Evolutionary conservation across 2,797 vertebrate genomes (phyloP).

Genomic region (Anguilla megastoma): DNA sequence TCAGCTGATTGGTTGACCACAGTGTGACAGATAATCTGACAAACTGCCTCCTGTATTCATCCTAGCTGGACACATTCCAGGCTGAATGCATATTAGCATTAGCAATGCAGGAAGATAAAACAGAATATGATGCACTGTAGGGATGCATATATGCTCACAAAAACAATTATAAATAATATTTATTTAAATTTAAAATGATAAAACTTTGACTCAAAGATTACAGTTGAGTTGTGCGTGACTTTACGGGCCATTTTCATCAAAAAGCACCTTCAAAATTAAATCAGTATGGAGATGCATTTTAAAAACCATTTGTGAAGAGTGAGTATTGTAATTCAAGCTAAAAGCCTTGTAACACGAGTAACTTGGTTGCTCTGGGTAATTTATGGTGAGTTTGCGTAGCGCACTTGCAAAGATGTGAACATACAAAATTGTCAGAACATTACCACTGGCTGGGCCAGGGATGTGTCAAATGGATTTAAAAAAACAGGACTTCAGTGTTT

Average conservation of each 20-base stretch:
- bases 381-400: neutral
- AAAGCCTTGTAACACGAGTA: neutral
- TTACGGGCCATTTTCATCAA: neutral
- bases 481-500: neutral
- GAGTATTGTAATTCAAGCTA: neutral
- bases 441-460: neutral
- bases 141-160: neutral
- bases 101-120: neutral
- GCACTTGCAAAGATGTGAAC: neutral
- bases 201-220: conserved; percentile 15
- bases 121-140: neutral
- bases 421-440: neutral
- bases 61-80: neutral
- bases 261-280: neutral
- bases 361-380: conserved; percentile 4
- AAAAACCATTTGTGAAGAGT: conserved; percentile 25
- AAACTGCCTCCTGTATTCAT: neutral
- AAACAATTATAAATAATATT: neutral
- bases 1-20: neutral
- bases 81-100: neutral
- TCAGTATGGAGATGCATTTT: conserved; percentile 8
- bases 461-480: neutral
- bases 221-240: neutral
- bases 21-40: neutral
- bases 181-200: neutral